Conservation (phyloP, 2,113 vertebrate genomes). For the Coturnix japonica region DNA sequence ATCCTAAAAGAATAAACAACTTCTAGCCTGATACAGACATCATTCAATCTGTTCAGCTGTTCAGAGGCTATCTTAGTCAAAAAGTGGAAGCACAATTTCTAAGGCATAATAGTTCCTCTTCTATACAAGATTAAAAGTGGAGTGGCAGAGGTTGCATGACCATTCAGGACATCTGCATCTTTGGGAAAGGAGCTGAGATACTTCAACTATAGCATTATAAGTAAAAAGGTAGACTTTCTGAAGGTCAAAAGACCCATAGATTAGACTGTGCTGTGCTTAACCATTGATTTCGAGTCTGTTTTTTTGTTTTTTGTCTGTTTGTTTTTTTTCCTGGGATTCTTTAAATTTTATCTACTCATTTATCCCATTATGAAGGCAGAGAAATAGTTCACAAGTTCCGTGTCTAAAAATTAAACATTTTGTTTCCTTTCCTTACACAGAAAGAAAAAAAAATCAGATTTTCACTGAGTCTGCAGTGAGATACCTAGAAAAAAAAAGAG, state of each 20-base stretch:
- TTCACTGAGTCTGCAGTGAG: background rate
- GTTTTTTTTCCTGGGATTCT: background rate
- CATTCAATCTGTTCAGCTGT: background rate
- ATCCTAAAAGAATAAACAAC: background rate
- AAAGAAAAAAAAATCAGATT: background rate
- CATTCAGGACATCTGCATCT: background rate
- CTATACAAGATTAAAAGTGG: background rate
- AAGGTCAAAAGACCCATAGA: background rate
- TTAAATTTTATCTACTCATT: background rate
- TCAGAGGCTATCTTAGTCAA: background rate
- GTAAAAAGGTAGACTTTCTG: background rate
- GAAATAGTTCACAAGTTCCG: background rate
- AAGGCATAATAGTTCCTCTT: background rate
- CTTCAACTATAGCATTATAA: background rate
- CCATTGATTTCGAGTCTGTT: background rate
- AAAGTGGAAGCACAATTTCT: background rate
- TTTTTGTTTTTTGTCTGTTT: too few relatives aligned
- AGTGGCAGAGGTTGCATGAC: background rate
- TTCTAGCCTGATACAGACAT: background rate
- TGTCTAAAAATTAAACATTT: background rate
- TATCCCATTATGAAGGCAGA: background rate
- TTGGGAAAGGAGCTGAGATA: background rate
- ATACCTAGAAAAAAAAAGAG: background rate
- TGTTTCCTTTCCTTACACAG: background rate
- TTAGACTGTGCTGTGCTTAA: background rate